Base-by-base conservation (phyloP, 2,888 invertebrate species). In the Stramonita haemastoma region DNA sequence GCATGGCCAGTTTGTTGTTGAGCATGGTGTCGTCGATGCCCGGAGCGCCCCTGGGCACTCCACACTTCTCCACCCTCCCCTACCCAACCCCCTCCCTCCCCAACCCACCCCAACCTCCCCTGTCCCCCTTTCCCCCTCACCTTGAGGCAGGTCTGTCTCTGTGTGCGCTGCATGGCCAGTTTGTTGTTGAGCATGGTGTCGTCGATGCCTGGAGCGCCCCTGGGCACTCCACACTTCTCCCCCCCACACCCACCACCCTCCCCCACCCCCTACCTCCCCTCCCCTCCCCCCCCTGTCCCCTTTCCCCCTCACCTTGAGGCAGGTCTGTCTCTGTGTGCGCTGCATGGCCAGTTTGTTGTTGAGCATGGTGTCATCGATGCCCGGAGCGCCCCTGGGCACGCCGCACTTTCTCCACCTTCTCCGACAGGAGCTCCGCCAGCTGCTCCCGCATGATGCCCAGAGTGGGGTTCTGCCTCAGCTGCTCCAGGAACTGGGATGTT, bases 391-490 rank as follows among this genome's bases (percentile, higher is more conserved):
- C 19, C 93, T 93, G n/a, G 94, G 92, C 19, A 95, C 93, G 29
- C 95, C 95, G 70, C 94, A 93, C 90, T 94, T 94, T 95, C 87
- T 94, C 94, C 17, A 95, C 91, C 77, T 94, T 92, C 85, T 94
- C 94, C 83, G 94, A 93, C 73, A 95, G 91, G n/a, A 95, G 73
- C 22, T 93, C 92, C 11, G 93, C 93, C 57, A 95, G 91, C 90
- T 95, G 94, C 87, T 94, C 93, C 83, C 94, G 93, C 94, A 95
- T 94, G 26, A 94, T 93, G 87, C 93, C 93, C 66, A 95, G 90
- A 0, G 93, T 93, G 0, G 95, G 95, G 87, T 95, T 94, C 86
- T 93, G 93, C 19, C 93, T 91, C 56, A 95, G 91, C 87, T 94
- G 93, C 46, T 94, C 94, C 87, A 94, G 89, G 91, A 95, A 94